Percentiles rank a stretch among this genome's conserved stretches.
These are phyloP conservation scores for Lutjanus erythropterus DNA, from an alignment of 2,113 vertebrate species.

Conservation along the genomic window DNA sequence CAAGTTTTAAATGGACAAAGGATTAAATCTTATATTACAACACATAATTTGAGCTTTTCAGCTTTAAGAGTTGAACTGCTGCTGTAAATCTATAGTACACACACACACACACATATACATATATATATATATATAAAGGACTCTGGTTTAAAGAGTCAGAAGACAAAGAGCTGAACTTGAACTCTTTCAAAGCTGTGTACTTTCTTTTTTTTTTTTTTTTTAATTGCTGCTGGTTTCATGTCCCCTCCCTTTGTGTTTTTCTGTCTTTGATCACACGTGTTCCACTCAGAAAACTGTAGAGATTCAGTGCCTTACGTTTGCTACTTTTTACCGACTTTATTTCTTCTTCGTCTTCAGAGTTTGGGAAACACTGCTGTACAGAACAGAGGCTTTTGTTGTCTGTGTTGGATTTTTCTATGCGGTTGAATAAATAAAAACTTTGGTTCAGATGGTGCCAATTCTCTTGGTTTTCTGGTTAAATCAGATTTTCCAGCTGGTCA, in stretches of 20 bases:
- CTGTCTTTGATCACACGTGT: not conserved
- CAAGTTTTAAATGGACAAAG: too few species aligned
- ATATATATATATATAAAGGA: too few species aligned
- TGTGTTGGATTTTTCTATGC: constrained; percentile 55
- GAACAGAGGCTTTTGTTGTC: constrained; percentile 24
- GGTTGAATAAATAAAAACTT: constrained; percentile 67
- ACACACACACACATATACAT: too few species aligned
- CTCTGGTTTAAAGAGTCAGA: not conserved
- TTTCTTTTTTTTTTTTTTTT: too few species aligned
- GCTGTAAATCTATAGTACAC: too few species aligned
- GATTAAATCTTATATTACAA: too few species aligned
- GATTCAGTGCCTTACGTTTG: constrained; percentile 65
- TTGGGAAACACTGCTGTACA: constrained; percentile 62
- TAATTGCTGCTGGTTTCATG: constrained; percentile 7
- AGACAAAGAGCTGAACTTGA: not conserved
- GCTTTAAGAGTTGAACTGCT: not conserved
- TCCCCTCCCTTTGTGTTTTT: not conserved
- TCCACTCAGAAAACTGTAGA: constrained; percentile 10
- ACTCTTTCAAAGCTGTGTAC: not conserved
- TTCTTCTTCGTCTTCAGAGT: not conserved
- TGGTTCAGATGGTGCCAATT: constrained; percentile 10
- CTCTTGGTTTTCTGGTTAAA: not conserved
- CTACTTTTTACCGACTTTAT: not conserved
- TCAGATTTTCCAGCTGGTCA: too few species aligned
- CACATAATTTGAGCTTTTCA: not conserved